These are phyloP conservation scores for Trichechus manatus DNA, from an alignment of 2,113 vertebrate species.

Conservation along the genomic window DNA sequence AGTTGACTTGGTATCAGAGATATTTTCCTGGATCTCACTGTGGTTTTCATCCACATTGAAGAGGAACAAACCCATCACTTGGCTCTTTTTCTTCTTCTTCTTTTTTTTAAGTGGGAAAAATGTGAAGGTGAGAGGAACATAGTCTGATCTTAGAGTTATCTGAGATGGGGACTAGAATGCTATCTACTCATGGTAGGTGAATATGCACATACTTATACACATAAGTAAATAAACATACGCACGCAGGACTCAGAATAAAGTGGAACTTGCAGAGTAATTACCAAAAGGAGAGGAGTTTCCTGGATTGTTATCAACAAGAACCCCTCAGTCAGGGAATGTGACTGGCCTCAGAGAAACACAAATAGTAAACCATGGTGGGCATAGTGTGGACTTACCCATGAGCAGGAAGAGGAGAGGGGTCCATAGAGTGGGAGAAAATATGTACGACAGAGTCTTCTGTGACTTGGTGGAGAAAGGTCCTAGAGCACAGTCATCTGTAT, in stretches of 20 bases:
- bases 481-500: background rate
- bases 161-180: background rate
- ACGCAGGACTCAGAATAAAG: background rate
- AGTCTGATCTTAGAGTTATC: background rate
- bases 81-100: background rate
- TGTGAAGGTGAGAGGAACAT: background rate
- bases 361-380: background rate
- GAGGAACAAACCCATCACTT: background rate
- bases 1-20: background rate
- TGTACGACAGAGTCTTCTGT: background rate
- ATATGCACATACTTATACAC: too few relatives aligned
- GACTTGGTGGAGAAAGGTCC: background rate
- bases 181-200: background rate
- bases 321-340: background rate
- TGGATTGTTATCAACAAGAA: background rate
- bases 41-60: background rate
- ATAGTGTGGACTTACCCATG: conserved; percentile 30
- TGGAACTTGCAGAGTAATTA: background rate
- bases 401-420: background rate
- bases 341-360: background rate
- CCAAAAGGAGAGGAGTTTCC: background rate
- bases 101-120: background rate
- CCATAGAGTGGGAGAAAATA: background rate
- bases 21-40: background rate
- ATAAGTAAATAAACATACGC: background rate